Evolutionary conservation across 2,888 invertebrate species (phyloP).

Genomic region (Dysmachus trigonus): DNA sequence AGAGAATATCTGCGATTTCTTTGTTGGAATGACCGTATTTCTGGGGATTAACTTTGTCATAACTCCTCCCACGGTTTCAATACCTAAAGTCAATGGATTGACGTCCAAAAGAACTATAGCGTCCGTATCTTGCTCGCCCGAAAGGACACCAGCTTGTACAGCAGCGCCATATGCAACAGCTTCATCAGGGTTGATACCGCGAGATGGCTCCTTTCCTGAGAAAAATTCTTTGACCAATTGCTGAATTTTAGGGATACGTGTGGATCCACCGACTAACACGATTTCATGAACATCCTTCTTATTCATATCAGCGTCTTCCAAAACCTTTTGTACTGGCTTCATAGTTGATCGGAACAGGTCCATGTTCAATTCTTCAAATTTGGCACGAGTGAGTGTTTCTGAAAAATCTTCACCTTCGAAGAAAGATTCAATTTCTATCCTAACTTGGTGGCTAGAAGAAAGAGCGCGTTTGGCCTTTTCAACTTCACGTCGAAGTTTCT

Average conservation of each 20-base stretch:
- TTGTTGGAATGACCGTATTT: constrained; percentile 99
- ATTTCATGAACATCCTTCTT: constrained; percentile 99
- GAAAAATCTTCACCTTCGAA: constrained; percentile 98
- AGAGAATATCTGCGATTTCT: constrained; percentile 99
- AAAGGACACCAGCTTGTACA: constrained; percentile 97
- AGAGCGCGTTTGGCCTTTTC: constrained; percentile 97
- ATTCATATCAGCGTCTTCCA: constrained; percentile 99
- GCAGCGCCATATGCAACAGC: constrained; percentile 99
- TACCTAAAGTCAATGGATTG: constrained; percentile 98
- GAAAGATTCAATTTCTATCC: constrained; percentile 98
- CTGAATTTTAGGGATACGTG: constrained; percentile 98
- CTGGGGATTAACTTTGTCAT: constrained; percentile 99
- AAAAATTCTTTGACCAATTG: constrained; percentile 94
- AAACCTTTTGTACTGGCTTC: constrained; percentile 93
- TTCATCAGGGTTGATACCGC: constrained; percentile 99
- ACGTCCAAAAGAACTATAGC: constrained; percentile 97
- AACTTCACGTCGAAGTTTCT: constrained; percentile 95
- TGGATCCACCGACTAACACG: constrained; percentile 98
- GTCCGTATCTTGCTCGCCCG: constrained; percentile 95
- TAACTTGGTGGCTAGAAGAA: constrained; percentile 90
- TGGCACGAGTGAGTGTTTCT: constrained; percentile 96
- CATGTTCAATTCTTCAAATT: constrained; percentile 98
- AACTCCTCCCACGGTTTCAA: constrained; percentile 99
- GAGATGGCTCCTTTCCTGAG: constrained; percentile 96
- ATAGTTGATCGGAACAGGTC: constrained; percentile 89